A percentile compares a stretch with the other conserved stretches of the same genome.
These are phyloP conservation scores for Pollachius pollachius DNA, from an alignment of 2,113 vertebrate genomes.

Conservation along the genomic window DNA sequence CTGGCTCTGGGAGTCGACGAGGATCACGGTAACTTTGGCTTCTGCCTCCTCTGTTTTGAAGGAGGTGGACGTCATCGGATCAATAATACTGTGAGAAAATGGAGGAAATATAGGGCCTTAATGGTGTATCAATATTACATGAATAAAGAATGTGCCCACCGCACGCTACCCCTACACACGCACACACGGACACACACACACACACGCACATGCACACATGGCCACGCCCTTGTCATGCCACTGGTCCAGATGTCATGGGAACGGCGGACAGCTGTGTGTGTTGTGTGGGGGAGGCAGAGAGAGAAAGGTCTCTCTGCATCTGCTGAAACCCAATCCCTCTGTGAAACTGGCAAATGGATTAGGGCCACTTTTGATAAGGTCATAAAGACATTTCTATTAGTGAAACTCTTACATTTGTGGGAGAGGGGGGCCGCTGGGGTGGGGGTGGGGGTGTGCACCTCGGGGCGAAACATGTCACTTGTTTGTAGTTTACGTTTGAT, in stretches of 20 bases:
- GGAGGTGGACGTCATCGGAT: too few relatives aligned
- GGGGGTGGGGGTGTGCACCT: too few relatives aligned
- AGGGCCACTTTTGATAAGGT: conserved; percentile 72
- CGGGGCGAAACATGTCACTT: not conserved
- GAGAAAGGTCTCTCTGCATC: conserved; percentile 68
- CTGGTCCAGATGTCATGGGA: conserved; percentile 75
- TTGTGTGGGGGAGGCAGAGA: conserved; percentile 46
- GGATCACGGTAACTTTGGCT: too few relatives aligned
- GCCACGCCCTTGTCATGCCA: conserved; percentile 69
- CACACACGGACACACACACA: too few relatives aligned
- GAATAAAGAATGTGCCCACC: not conserved
- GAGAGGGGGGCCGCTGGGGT: not conserved
- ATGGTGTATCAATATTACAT: too few relatives aligned
- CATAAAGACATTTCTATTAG: conserved; percentile 70
- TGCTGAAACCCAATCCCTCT: conserved; percentile 76
- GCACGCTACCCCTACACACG: too few relatives aligned
- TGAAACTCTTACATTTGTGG: conserved; percentile 49
- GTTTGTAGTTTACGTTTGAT: too few relatives aligned
- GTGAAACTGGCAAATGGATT: conserved; percentile 75
- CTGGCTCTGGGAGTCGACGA: too few relatives aligned
- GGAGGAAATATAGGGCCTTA: too few relatives aligned
- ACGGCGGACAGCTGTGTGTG: conserved; percentile 74
- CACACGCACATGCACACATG: too few relatives aligned
- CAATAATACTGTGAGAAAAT: too few relatives aligned
- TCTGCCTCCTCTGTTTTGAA: too few relatives aligned